Conservation (phyloP, 2,888 invertebrate genomes). For the Tuta absoluta region DNA sequence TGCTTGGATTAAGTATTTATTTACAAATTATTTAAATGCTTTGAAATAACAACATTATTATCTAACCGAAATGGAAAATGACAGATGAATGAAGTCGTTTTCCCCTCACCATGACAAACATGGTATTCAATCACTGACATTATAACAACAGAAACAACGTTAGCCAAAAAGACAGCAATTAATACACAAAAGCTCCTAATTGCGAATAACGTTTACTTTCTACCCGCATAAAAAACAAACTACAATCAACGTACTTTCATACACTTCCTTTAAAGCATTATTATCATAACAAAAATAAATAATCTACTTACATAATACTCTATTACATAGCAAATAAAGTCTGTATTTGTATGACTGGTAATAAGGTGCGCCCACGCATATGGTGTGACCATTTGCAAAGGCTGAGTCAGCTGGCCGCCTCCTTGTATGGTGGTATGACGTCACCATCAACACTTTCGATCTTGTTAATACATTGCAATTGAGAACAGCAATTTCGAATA, state of each 20-base stretch:
- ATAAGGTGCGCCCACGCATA: constrained; percentile 4
- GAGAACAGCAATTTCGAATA: neutral
- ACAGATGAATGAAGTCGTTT: too few relatives aligned
- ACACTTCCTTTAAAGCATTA: neutral
- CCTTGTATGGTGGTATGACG: constrained; percentile 29
- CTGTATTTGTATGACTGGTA: neutral
- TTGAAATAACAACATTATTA: too few relatives aligned
- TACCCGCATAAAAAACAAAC: neutral
- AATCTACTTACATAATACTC: neutral
- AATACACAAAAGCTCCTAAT: neutral
- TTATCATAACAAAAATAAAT: constrained; percentile 1
- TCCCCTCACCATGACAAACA: too few relatives aligned
- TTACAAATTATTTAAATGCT: too few relatives aligned
- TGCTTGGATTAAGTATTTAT: too few relatives aligned
- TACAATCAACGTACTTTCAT: constrained; percentile 6
- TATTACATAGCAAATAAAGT: neutral
- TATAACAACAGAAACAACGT: too few relatives aligned
- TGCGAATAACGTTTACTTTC: neutral
- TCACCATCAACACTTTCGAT: constrained; percentile 31
- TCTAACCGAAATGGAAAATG: too few relatives aligned
- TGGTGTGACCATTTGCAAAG: constrained; percentile 20
- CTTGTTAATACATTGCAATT: constrained; percentile 19
- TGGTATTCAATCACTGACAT: too few relatives aligned
- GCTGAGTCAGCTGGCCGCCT: constrained; percentile 28
- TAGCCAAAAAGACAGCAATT: neutral